Evolutionary conservation across 92 coral and sea anemone species (phyloP).

Genomic region (Epizoanthus stellaris): DNA sequence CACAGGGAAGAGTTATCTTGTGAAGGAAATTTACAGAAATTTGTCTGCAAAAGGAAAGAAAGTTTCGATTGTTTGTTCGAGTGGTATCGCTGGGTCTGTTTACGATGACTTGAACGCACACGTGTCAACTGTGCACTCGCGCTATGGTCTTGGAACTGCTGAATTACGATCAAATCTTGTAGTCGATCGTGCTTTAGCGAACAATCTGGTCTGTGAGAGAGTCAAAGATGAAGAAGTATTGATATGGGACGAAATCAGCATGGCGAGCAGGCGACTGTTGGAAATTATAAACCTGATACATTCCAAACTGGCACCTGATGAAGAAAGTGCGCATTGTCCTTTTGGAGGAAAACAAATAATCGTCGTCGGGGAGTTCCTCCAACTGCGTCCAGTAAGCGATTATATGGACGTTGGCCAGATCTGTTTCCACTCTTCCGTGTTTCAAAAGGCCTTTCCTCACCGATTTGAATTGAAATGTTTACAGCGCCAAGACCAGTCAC

Average conservation of each 20-base stretch:
- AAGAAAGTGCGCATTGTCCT: no score
- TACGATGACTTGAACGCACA: background rate
- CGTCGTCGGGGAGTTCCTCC: no score
- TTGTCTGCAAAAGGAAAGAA: background rate
- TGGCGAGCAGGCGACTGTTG: constrained; percentile 22
- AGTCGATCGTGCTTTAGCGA: background rate
- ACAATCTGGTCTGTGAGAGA: constrained; percentile 21
- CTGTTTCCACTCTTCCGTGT: no score
- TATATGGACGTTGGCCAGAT: no score
- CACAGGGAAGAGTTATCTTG: constrained; percentile 5
- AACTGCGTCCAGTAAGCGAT: no score
- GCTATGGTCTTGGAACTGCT: constrained; percentile 26
- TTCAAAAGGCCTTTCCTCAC: no score
- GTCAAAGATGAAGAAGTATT: background rate
- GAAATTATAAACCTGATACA: background rate
- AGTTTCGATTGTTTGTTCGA: constrained; percentile 37
- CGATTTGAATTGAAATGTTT: constrained; percentile 42
- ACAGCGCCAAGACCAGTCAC: constrained; percentile 39
- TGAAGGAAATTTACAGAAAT: constrained; percentile 2
- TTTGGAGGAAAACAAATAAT: no score
- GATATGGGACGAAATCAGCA: constrained; percentile 51
- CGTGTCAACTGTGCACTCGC: constrained; percentile 40
- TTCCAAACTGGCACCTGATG: no score
- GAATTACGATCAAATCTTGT: constrained; percentile 1
- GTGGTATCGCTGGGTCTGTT: constrained; percentile 35